Conservation (phyloP, 2,797 vertebrate species). For the Pipistrellus nathusii region DNA sequence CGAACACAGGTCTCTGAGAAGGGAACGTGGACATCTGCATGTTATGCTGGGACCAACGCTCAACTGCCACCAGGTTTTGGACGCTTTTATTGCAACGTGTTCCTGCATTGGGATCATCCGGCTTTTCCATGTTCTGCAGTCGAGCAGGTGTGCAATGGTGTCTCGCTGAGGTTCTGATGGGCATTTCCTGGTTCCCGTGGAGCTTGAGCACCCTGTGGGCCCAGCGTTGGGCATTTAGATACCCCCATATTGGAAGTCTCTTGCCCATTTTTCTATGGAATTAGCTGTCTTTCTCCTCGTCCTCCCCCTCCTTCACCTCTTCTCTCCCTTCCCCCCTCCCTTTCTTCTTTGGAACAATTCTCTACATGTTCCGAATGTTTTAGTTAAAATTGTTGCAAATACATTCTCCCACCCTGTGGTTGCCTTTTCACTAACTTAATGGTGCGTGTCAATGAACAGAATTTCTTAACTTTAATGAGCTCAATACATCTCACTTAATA, state of each 20-base stretch:
- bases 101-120: neutral
- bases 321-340: accelerated
- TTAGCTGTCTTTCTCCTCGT: neutral
- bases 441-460: neutral
- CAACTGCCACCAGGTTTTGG: neutral
- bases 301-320: neutral
- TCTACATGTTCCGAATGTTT: neutral
- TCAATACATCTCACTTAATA: neutral
- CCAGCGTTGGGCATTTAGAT: neutral
- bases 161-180: neutral
- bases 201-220: neutral
- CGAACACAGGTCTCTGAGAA: neutral
- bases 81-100: neutral
- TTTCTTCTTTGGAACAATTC: neutral
- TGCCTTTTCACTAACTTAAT: neutral
- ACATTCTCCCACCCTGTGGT: neutral
- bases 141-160: neutral
- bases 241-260: neutral
- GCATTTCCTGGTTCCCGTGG: neutral
- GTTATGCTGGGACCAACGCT: neutral
- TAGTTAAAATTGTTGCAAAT: neutral
- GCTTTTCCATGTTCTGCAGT: neutral
- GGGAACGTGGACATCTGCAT: neutral
- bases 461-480: constrained; percentile 20
- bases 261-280: neutral